A percentile compares a stretch with the other conserved stretches of the same genome.
phyloP scores from a whole-genome alignment of 2,113 vertebrate genomes.

The Zapus hudsonius region DNA sequence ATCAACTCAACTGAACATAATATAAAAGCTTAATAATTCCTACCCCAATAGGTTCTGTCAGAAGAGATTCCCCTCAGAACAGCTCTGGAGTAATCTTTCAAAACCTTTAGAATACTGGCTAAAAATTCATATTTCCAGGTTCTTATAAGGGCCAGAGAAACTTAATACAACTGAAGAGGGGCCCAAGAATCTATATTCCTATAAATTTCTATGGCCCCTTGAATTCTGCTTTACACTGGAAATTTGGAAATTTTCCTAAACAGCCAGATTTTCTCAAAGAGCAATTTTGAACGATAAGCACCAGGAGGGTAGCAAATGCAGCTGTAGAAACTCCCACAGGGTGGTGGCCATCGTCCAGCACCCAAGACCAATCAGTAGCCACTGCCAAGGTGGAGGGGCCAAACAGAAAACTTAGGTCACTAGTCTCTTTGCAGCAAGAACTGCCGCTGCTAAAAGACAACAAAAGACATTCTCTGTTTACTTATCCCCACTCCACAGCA shows the following conservation, averaged over 20 bases:
- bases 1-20: neutral
- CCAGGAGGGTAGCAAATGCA: neutral
- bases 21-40: neutral
- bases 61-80: neutral
- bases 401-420: neutral
- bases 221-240: neutral
- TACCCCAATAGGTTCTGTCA: neutral
- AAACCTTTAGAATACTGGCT: neutral
- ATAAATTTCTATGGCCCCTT: accelerated
- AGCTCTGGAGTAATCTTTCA: neutral
- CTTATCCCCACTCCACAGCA: neutral
- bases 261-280: neutral
- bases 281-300: neutral
- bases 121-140: neutral
- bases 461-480: neutral
- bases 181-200: neutral
- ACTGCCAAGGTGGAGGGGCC: neutral
- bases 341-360: too few species aligned
- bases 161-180: neutral
- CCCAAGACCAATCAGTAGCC: neutral
- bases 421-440: neutral
- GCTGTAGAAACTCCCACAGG: neutral
- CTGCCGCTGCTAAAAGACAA: neutral
- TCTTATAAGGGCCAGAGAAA: neutral
- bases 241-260: neutral